Evolutionary conservation across 2,888 invertebrate genomes (phyloP), one percentile per base, ranked within the genome.

Genomic region (Hermaeophaga mercurialis): DNA sequence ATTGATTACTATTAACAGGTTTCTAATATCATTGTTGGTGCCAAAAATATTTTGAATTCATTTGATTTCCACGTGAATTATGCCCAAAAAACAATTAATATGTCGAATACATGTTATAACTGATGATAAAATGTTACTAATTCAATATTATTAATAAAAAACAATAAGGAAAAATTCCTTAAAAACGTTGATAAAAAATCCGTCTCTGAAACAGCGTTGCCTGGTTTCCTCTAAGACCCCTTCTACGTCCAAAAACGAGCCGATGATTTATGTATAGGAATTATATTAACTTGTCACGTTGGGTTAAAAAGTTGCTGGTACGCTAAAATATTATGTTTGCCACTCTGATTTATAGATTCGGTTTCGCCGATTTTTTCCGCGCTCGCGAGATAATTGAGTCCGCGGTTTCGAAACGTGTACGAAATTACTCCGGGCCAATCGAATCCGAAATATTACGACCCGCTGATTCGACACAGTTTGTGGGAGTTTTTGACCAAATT

Each of bases 271-370:
- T 46, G 46, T 17, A 14, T 38, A 19, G 14, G 54, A 54, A 54
- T 54, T 46, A 54, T 46, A 54, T 54, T 54, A 54, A 54, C 54
- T 54, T 54, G 54, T 54, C 54, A 54, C 19, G 46, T 18, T 38
- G 50, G 18, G 18, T 50, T 50, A 50, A 50, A 50, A 50, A 50
- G 50, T 50, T 38, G 50, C 50, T 38, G 41, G 31, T 28, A 28
- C 39, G 49, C 41, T 50, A 50, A 50, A 50, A 50, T 50, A 50
- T 50, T 41, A 47, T 47, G 50, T 50, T 50, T 50, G 31, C 17
- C 14, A 26, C 11, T 8, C 19, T 50, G 50, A 50, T 50, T 50
- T 50, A 50, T 50, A 50, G 41, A 50, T 50, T 50, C 19, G 31
- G 50, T 41, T 31, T 41, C 50, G 41, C 19, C 33, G 31, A 50